Percentiles rank a stretch among this genome's conserved stretches.
These are phyloP conservation scores for Drosophila sechellia DNA, from an alignment of 1,140 invertebrate genomes.

Conservation along the genomic window DNA sequence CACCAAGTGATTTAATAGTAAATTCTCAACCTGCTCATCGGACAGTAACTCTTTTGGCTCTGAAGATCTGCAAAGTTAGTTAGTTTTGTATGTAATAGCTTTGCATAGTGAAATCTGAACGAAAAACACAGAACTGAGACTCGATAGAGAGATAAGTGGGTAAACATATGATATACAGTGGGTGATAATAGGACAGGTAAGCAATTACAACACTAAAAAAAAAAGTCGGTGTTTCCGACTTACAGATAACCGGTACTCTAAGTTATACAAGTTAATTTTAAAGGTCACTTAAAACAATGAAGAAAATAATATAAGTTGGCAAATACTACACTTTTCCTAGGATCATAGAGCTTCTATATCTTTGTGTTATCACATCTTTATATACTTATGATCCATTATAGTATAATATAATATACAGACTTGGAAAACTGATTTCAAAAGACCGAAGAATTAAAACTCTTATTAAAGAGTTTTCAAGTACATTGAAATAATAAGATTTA, in stretches of 20 bases:
- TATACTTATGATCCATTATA: too few relatives aligned
- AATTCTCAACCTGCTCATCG: slow-evolving; percentile 84
- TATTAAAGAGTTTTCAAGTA: too few relatives aligned
- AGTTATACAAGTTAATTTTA: not conserved
- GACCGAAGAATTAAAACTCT: too few relatives aligned
- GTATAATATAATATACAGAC: too few relatives aligned
- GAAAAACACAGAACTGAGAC: not conserved
- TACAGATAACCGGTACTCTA: not conserved
- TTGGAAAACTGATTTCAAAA: too few relatives aligned
- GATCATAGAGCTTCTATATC: too few relatives aligned
- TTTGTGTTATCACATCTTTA: too few relatives aligned
- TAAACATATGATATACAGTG: not conserved
- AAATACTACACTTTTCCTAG: too few relatives aligned
- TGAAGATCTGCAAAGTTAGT: slow-evolving; percentile 77
- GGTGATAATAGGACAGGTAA: not conserved
- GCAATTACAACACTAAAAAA: slow-evolving; percentile 1
- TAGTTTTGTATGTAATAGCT: slow-evolving; percentile 28
- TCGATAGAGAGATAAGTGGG: not conserved
- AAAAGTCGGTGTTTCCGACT: not conserved
- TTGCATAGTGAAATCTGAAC: not conserved
- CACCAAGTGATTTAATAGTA: slow-evolving; percentile 79
- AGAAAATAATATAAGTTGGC: too few relatives aligned
- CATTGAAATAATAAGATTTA: too few relatives aligned
- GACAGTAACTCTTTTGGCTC: slow-evolving; percentile 83
- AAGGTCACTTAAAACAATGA: too few relatives aligned